Conservation (phyloP, 1,140 invertebrate genomes). For the Nymphalis io region DNA sequence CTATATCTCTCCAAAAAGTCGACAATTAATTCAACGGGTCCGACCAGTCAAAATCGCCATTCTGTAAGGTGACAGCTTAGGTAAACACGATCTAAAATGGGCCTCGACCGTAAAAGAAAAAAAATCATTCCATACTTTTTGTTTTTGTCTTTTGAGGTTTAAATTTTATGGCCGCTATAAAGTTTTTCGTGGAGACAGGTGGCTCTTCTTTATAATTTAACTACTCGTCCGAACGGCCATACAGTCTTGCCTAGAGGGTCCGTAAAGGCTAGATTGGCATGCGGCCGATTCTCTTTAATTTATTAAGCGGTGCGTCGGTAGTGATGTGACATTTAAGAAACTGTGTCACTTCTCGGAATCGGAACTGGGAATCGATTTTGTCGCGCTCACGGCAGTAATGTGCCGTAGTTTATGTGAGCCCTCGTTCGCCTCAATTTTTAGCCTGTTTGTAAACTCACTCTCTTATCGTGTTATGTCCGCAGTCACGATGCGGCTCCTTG, state of each 20-base stretch:
- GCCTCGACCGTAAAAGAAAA: slow-evolving; percentile 69
- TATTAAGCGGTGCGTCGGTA: slow-evolving; percentile 76
- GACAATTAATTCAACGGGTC: slow-evolving; percentile 75
- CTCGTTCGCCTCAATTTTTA: slow-evolving; percentile 47
- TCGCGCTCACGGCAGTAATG: slow-evolving; percentile 73
- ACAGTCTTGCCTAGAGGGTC: slow-evolving; percentile 55
- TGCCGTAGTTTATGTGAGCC: slow-evolving; percentile 68
- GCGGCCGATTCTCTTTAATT: slow-evolving; percentile 65
- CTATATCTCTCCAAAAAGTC: slow-evolving; percentile 72
- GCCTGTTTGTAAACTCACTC: slow-evolving; percentile 61
- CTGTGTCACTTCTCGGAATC: slow-evolving; percentile 79
- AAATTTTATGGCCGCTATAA: slow-evolving; percentile 79
- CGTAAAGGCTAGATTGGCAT: slow-evolving; percentile 72
- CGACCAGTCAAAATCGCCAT: slow-evolving; percentile 77
- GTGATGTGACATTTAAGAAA: slow-evolving; percentile 79
- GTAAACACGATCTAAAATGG: slow-evolving; percentile 79
- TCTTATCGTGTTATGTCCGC: slow-evolving; percentile 67
- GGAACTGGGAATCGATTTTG: slow-evolving; percentile 78
- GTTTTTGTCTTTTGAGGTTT: slow-evolving; percentile 76
- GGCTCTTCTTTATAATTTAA: slow-evolving; percentile 78
- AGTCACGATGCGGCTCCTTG: slow-evolving; percentile 66
- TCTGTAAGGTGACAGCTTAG: slow-evolving; percentile 79
- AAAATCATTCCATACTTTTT: slow-evolving; percentile 66
- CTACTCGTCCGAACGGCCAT: slow-evolving; percentile 52
- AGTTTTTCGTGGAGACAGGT: slow-evolving; percentile 80